A percentile compares a stretch with the other conserved stretches of the same genome.
Evolutionary conservation across 2,113 vertebrate genomes (phyloP).

Genomic region (Percopsis transmontana): DNA sequence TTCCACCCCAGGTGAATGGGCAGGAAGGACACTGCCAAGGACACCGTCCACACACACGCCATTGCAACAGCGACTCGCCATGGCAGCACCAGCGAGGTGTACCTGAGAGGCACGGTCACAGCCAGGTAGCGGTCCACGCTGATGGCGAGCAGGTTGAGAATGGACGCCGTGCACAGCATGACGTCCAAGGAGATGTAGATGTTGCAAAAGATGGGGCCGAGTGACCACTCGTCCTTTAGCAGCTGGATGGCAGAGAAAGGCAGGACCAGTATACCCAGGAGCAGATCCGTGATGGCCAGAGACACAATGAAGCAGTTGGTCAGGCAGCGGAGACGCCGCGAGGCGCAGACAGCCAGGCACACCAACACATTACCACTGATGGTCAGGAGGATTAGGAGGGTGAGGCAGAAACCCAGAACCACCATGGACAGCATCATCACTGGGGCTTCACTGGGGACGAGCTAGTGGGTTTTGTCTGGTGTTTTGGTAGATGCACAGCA

Average conservation of each 20-base stretch:
- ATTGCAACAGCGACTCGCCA: conserved; percentile 81
- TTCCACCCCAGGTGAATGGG: conserved; percentile 97
- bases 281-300: conserved; percentile 89
- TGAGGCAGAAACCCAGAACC: conserved; percentile 75
- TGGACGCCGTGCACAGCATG: conserved; percentile 97
- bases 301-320: conserved; percentile 96
- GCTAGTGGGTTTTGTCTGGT: conserved; percentile 13
- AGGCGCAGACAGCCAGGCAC: conserved; percentile 88
- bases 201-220: conserved; percentile 85
- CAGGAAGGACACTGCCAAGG: conserved; percentile 90
- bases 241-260: conserved; percentile 90
- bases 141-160: conserved; percentile 94
- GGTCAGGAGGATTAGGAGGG: conserved; percentile 83
- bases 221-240: conserved; percentile 80
- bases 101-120: conserved; percentile 88
- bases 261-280: conserved; percentile 90
- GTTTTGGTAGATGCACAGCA: not conserved
- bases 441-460: conserved; percentile 28
- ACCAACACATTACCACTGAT: conserved; percentile 89
- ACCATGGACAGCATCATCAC: conserved; percentile 65
- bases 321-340: conserved; percentile 86
- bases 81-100: conserved; percentile 82
- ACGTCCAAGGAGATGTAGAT: conserved; percentile 93
- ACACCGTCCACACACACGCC: conserved; percentile 85
- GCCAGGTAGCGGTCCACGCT: conserved; percentile 94